Evolutionary conservation across 2,888 invertebrate genomes (phyloP).

Genomic region (Tiliacea citrago): DNA sequence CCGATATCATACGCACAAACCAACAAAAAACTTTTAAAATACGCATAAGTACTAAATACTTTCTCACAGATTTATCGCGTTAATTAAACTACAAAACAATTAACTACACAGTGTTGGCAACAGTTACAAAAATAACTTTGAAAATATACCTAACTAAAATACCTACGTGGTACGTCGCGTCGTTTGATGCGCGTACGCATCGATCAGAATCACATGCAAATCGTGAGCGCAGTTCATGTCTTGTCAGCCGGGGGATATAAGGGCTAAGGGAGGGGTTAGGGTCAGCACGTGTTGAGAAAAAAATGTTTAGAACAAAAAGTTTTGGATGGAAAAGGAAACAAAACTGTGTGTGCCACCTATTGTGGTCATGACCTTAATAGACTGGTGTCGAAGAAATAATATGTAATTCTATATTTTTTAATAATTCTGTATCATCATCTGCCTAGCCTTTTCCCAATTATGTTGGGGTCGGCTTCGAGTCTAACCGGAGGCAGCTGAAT

Average conservation of each 20-base stretch:
- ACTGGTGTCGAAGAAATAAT: background rate
- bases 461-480: too few species aligned
- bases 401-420: background rate
- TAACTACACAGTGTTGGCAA: slow-evolving; percentile 1
- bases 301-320: background rate
- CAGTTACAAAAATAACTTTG: slow-evolving; percentile 23
- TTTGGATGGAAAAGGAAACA: background rate
- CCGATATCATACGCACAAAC: background rate
- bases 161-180: slow-evolving; percentile 38
- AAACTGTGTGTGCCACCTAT: background rate
- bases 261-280: slow-evolving; percentile 48
- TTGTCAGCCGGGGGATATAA: slow-evolving; percentile 53
- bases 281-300: slow-evolving; percentile 48
- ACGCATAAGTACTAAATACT: slow-evolving; percentile 40
- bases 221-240: slow-evolving; percentile 70
- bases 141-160: slow-evolving; percentile 1
- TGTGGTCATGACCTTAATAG: background rate
- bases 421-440: too few species aligned
- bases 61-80: slow-evolving; percentile 36
- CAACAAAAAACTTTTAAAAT: slow-evolving; percentile 10
- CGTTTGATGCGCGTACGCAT: slow-evolving; percentile 64
- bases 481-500: too few species aligned
- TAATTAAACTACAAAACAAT: slow-evolving; percentile 37
- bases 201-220: slow-evolving; percentile 78
- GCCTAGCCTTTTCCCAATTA: too few species aligned